Conservation (phyloP, 2,888 invertebrate species). For the Epirrhoe alternata region DNA sequence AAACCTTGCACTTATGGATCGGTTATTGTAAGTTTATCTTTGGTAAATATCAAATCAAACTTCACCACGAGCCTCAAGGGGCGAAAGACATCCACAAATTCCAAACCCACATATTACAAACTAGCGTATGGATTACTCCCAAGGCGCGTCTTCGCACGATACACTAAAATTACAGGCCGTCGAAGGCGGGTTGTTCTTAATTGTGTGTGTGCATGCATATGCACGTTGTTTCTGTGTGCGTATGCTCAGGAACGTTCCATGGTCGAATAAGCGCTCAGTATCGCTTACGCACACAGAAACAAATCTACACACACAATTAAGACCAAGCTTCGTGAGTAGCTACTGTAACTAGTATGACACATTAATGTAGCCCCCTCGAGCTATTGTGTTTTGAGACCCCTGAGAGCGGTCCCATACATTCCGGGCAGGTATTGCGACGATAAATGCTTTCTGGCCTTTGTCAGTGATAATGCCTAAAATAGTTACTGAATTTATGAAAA, state of each 20-base stretch:
- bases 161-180: slow-evolving; percentile 18
- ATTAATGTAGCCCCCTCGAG: slow-evolving; percentile 12
- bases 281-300: too few relatives aligned
- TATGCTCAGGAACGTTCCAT: too few relatives aligned
- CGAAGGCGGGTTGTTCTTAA: too few relatives aligned
- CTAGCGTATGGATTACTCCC: slow-evolving; percentile 11
- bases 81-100: not conserved
- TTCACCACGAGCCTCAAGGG: not conserved
- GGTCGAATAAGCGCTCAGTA: too few relatives aligned
- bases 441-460: slow-evolving; percentile 20
- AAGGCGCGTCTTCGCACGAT: slow-evolving; percentile 10
- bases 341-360: slow-evolving; percentile 1
- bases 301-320: too few relatives aligned
- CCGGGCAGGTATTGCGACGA: slow-evolving; percentile 7
- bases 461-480: slow-evolving; percentile 2
- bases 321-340: too few relatives aligned
- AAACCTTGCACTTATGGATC: not conserved
- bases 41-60: slow-evolving; percentile 2
- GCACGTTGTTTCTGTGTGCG: too few relatives aligned
- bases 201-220: too few relatives aligned
- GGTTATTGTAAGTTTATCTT: not conserved
- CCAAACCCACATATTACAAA: slow-evolving; percentile 8
- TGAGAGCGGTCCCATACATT: not conserved
- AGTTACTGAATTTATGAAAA: not conserved
- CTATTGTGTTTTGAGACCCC: slow-evolving; percentile 16